Evolutionary conservation across 2,797 vertebrate genomes (phyloP).

Genomic region (Ptychadena robeensis): DNA sequence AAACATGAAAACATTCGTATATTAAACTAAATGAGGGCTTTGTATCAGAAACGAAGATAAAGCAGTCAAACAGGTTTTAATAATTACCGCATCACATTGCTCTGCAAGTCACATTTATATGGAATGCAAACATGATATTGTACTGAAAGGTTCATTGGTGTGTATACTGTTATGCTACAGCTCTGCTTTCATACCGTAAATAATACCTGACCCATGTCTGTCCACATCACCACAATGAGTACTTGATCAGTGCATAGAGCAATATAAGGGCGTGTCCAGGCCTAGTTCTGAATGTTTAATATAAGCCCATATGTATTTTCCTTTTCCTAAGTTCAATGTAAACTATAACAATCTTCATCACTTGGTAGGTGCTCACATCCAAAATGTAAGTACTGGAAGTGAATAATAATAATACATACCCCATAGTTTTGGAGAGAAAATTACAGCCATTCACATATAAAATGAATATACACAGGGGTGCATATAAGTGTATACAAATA

Average conservation of each 20-base stretch:
- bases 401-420: too few relatives aligned
- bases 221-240: neutral
- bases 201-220: neutral
- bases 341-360: neutral
- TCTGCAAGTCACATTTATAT: constrained; percentile 30
- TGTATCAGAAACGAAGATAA: constrained; percentile 9
- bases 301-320: neutral
- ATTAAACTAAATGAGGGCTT: constrained; percentile 21
- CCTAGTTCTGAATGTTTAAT: neutral
- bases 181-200: neutral
- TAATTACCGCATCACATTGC: neutral
- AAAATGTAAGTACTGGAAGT: too few relatives aligned
- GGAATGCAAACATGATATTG: constrained; percentile 46
- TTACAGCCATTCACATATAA: too few relatives aligned
- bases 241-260: neutral
- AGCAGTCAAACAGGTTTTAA: constrained; percentile 44
- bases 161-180: neutral
- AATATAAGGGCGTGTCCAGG: neutral
- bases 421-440: too few relatives aligned
- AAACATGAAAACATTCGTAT: neutral
- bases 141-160: neutral
- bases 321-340: neutral
- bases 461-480: too few relatives aligned
- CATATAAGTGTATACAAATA: too few relatives aligned
- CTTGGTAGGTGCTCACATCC: too few relatives aligned